These are phyloP conservation scores for Lithophane ornitopus DNA, from an alignment of 2,888 invertebrate species.

Conservation along the genomic window DNA sequence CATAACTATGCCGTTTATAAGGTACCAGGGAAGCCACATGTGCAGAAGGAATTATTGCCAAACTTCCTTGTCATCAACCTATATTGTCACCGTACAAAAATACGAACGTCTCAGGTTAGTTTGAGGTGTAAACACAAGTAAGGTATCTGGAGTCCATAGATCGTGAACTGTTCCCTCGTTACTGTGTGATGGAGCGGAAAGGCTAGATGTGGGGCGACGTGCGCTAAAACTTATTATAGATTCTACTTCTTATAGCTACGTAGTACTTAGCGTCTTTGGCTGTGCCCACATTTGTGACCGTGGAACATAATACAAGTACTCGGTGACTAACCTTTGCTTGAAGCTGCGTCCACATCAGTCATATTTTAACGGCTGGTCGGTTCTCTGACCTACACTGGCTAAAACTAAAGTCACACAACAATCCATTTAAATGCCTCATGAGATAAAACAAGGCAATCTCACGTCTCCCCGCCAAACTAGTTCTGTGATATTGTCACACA, in stretches of 20 bases:
- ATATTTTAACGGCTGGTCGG: neutral
- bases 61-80: no score
- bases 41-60: no score
- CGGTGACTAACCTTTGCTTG: neutral
- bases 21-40: no score
- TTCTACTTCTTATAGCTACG: slow-evolving; percentile 16
- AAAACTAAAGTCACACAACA: neutral
- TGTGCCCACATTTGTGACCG: neutral
- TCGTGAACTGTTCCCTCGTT: slow-evolving; percentile 20
- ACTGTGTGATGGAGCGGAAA: slow-evolving; percentile 41
- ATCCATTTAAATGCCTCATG: neutral
- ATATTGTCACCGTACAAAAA: neutral
- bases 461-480: no score
- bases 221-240: slow-evolving; percentile 22
- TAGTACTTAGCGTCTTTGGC: neutral
- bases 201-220: slow-evolving; percentile 28
- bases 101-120: neutral
- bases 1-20: no score
- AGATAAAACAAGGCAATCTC: neutral
- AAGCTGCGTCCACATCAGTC: neutral
- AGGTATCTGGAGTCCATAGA: neutral
- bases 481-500: neutral
- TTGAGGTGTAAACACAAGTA: slow-evolving; percentile 7
- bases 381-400: neutral
- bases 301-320: no score